Base-by-base conservation (phyloP, 2,888 invertebrate genomes). In the Drosophila ustulata region DNA sequence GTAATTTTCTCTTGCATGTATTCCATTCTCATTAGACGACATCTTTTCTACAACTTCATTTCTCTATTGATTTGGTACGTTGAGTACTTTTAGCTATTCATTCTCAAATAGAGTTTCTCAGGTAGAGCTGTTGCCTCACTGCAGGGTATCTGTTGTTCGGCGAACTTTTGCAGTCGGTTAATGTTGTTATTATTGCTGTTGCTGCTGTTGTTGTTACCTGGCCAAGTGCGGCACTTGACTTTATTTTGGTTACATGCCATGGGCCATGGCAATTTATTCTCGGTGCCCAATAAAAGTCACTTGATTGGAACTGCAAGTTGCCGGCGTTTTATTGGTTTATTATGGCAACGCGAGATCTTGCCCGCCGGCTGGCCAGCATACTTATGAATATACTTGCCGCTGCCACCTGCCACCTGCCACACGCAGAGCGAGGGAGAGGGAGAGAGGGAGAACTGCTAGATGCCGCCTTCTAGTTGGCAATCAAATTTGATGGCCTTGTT, bases 221-320 rank as follows among this genome's bases (percentile, higher is more conserved):
- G 62, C 77, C 75, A 76, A 75, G 75, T 71, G 77, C 68, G 82
- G 85, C 71, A 80, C 75, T 85, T 82, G 59, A 66, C 78, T 83
- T 80, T 80, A 86, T 86, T 86, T 86, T 86, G 81, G 86, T 71
- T 78, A 78, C 70, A 80, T 83, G 83, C 83, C 75, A 73, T 66
- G 83, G 82, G 86, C 78, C 68, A 80, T 66, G 78, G 82, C 83
- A 80, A 83, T 83, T 86, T 83, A 80, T 83, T 78, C 72, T 70
- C 49, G 69, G 63, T 65, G 63, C 55, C 83, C 82, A 83, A 82
- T 82, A 82, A 83, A 83, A 83, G 77, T 84, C 82, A 83, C 87
- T 83, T 83, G 82, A 83, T 83, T 83, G 87, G 84, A 87, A 87
- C 82, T 87, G 82, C 81, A 80, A 82, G 77, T 85, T 80, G 82